Evolutionary conservation across 2,797 vertebrate genomes (phyloP).

Genomic region (Tolypeutes matacus): DNA sequence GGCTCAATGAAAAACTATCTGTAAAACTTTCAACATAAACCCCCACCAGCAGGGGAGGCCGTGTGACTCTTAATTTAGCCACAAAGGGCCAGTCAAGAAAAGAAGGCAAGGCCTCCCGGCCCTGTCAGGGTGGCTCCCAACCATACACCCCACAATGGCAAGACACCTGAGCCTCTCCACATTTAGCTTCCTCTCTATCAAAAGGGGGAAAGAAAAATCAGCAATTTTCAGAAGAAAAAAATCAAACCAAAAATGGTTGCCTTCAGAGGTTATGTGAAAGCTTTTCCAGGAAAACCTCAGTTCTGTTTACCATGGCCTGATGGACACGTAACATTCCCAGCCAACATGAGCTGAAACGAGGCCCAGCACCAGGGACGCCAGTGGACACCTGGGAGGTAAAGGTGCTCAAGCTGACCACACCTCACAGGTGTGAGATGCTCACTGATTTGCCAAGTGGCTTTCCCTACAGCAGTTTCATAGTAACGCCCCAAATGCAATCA

Average conservation of each 20-base stretch:
- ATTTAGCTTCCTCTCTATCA: neutral
- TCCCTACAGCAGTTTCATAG: neutral
- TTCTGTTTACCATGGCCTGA: neutral
- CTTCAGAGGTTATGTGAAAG: fast-evolving
- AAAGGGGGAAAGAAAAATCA: neutral
- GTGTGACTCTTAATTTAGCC: fast-evolving
- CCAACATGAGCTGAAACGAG: too few relatives aligned
- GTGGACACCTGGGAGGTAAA: fast-evolving
- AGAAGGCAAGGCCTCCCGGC: neutral
- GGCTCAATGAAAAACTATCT: too few relatives aligned
- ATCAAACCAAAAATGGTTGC: neutral
- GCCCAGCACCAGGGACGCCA: too few relatives aligned
- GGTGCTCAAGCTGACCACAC: fast-evolving
- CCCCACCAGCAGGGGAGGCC: neutral
- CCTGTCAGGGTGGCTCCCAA: neutral
- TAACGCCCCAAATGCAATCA: fast-evolving
- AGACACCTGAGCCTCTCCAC: neutral
- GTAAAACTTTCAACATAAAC: fast-evolving
- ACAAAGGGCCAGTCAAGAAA: neutral
- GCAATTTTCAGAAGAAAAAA: neutral
- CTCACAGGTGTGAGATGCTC: fast-evolving
- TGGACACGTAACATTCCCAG: fast-evolving
- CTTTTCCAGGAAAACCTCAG: neutral
- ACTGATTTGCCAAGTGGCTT: neutral
- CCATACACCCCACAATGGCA: fast-evolving